These are phyloP conservation scores for Chaetoderma sp. DNA, from an alignment of 2,888 invertebrate species.

Conservation along the genomic window DNA sequence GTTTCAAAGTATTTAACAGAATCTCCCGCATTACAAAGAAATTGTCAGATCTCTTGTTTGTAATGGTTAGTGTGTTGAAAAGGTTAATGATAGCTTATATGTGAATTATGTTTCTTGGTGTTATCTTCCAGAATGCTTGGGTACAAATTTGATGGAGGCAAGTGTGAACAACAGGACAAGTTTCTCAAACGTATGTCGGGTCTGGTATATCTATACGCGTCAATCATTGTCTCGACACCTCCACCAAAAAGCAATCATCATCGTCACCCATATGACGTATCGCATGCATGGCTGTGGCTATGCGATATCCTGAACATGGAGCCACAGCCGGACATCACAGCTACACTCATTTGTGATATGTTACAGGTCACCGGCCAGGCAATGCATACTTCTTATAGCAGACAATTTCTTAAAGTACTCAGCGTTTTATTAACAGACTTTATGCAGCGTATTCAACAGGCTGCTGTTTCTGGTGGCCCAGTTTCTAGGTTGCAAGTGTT, in stretches of 20 bases:
- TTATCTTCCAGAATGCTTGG: neutral
- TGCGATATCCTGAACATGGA: slow-evolving; percentile 80
- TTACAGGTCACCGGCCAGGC: slow-evolving; percentile 83
- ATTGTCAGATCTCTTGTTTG: no score
- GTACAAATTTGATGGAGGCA: slow-evolving; percentile 76
- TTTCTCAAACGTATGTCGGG: slow-evolving; percentile 89
- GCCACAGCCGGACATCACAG: slow-evolving; percentile 85
- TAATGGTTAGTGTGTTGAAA: slow-evolving; percentile 30
- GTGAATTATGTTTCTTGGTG: neutral
- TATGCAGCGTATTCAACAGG: slow-evolving; percentile 78
- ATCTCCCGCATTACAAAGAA: no score
- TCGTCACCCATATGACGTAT: slow-evolving; percentile 82
- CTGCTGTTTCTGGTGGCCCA: slow-evolving; percentile 82
- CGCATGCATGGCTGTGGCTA: slow-evolving; percentile 87
- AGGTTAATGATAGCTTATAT: slow-evolving; percentile 74
- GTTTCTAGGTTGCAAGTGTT: slow-evolving; percentile 82
- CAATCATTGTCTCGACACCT: slow-evolving; percentile 80
- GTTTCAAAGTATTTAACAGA: no score
- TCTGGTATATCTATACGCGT: slow-evolving; percentile 82
- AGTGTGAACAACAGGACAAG: slow-evolving; percentile 84
- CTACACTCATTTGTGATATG: slow-evolving; percentile 84
- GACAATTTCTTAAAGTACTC: slow-evolving; percentile 84
- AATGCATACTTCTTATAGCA: slow-evolving; percentile 79
- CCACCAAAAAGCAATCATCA: no score
- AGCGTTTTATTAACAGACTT: slow-evolving; percentile 78